Percentiles rank a stretch among this genome's conserved stretches.
phyloP scores from a whole-genome alignment of 2,113 vertebrate genomes.

The Zootoca vivipara region DNA sequence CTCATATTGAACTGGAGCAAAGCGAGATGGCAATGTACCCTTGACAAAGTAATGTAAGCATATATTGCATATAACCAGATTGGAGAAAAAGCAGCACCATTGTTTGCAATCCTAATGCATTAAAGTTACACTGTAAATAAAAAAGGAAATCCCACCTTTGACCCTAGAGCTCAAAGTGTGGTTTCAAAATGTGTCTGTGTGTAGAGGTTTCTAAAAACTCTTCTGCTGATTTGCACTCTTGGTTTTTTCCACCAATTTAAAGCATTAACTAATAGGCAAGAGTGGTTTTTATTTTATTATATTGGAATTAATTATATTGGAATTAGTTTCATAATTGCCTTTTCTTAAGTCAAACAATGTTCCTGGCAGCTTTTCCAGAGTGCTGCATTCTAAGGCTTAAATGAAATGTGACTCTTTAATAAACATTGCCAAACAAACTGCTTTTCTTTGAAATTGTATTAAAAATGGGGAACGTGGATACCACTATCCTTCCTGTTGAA shows the following conservation, averaged over 20 bases:
- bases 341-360: conserved; percentile 72
- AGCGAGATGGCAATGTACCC: conserved; percentile 42
- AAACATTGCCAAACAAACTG: conserved; percentile 67
- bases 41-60: conserved; percentile 54
- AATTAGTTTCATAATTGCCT: conserved; percentile 67
- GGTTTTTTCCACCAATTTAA: conserved; percentile 57
- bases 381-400: conserved; percentile 70
- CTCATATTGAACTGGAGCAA: conserved; percentile 49
- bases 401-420: conserved; percentile 74
- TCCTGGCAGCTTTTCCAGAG: conserved; percentile 70
- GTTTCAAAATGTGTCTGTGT: conserved; percentile 56
- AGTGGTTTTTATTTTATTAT: conserved; percentile 38
- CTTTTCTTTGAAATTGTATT: conserved; percentile 66
- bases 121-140: conserved; percentile 55
- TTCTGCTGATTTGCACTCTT: conserved; percentile 67
- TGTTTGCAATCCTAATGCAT: conserved; percentile 57
- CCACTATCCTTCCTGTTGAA: not conserved
- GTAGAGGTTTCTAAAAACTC: conserved; percentile 63
- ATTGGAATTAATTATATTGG: conserved; percentile 44
- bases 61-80: conserved; percentile 47
- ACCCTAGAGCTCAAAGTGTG: conserved; percentile 56
- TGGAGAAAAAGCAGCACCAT: conserved; percentile 48
- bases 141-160: conserved; percentile 57
- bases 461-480: conserved; percentile 68
- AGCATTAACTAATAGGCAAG: conserved; percentile 67